Conservation (phyloP, 2,888 invertebrate species). For the Epinotia bilunana region DNA sequence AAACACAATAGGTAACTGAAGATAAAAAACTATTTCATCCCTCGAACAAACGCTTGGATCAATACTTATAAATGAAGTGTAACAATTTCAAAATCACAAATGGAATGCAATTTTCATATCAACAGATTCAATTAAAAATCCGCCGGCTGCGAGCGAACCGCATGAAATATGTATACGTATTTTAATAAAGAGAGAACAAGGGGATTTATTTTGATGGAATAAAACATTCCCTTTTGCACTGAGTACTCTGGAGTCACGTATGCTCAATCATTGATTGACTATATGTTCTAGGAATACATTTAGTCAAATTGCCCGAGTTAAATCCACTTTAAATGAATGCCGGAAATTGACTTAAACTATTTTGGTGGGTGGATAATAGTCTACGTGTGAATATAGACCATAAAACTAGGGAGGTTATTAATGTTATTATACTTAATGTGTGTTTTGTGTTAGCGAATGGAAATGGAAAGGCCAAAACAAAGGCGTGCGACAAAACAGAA, state of each 20-base stretch:
- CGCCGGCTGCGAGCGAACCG: constrained; percentile 20
- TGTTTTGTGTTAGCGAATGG: constrained; percentile 12
- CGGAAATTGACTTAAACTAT: constrained; percentile 44
- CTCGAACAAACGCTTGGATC: background rate
- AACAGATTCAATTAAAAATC: constrained; percentile 35
- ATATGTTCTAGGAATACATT: constrained; percentile 27
- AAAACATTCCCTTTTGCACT: constrained; percentile 1
- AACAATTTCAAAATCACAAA: constrained; percentile 2
- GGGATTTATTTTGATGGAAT: constrained; percentile 6
- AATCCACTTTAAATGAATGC: constrained; percentile 34
- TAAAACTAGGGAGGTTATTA: constrained; percentile 34
- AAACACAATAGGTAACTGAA: background rate
- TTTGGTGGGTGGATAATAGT: constrained; percentile 42
- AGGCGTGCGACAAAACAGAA: constrained; percentile 20
- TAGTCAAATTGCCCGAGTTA: constrained; percentile 38
- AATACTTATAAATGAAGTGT: background rate
- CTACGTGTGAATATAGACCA: constrained; percentile 37
- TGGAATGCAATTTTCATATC: constrained; percentile 33
- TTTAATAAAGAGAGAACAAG: constrained; percentile 22
- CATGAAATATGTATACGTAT: constrained; percentile 27
- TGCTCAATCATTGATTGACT: constrained; percentile 11
- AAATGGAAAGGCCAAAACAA: constrained; percentile 20
- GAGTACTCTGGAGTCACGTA: background rate
- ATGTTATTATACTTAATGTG: constrained; percentile 5
- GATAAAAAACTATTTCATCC: background rate